Evolutionary conservation across 2,113 vertebrate genomes (phyloP), one percentile per base, ranked within the genome.

Genomic region (Furnarius figulus): DNA sequence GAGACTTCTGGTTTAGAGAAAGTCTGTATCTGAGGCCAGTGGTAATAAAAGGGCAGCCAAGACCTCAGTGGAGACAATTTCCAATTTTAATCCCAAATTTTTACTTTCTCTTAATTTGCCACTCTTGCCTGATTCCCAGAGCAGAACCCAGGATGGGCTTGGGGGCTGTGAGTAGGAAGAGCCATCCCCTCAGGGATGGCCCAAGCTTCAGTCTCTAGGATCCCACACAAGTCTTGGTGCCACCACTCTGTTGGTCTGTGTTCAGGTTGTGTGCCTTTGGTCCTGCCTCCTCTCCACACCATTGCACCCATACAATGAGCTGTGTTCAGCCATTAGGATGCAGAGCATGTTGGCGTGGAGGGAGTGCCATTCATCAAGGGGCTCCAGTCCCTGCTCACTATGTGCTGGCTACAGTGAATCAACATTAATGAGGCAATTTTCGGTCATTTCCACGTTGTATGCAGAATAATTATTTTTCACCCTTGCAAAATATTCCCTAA

Each of bases 401-500:
- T 68, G 52, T 33, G 18, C 56, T 2, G 4, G 76, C 70, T 86
- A 66, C 68, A 87, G 55, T 89, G 90, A 92, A 94, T 95, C 85
- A 92, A 87, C 28, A 3, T 68, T 96, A 94, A 96, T 93, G 90
- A 96, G 93, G 80, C 73, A 89, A 75, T 79, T 96, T 95, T 82
- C 72, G 90, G 92, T 68, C 76, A 94, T 78, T 96, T 90, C 83
- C 89, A 85, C 31, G 86, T 93, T 25, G 73, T 85, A 84, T 87
- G 90, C 68, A 53, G 46, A 70, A 53, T 86, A 78, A 81, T 94
- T 92, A 70, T 90, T 88, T 95, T 90, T 50, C 37, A 50, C 46
- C 37, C 46, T 74, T 88, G 63, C 74, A 91, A 95, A 94, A 89
- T 58, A 94, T 78, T 72, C 59, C 52, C 86, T 93, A 95, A 97